phyloP scores from a whole-genome alignment of 2,113 vertebrate genomes.

The Chloropsis hardwickii region DNA sequence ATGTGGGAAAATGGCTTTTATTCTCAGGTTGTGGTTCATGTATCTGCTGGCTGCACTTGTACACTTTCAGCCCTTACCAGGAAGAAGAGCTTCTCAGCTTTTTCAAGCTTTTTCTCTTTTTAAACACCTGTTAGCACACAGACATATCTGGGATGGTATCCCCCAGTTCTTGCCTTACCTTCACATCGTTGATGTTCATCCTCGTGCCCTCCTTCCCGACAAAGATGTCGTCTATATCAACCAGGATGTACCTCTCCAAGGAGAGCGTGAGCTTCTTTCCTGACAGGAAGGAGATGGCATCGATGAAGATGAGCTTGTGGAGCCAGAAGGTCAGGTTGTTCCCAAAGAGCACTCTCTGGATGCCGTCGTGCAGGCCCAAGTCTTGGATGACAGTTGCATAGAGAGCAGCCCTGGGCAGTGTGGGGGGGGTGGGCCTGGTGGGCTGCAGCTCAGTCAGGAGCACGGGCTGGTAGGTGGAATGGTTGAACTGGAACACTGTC shows the following conservation, averaged over 20 bases:
- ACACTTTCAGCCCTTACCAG: not conserved
- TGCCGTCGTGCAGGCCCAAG: constrained; percentile 90
- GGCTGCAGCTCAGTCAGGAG: constrained; percentile 80
- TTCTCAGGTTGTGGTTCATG: not conserved
- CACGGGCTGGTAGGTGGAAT: constrained; percentile 92
- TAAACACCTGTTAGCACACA: fast-evolving
- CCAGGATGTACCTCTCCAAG: constrained; percentile 89
- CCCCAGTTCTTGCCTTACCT: constrained; percentile 77
- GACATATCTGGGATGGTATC: fast-evolving
- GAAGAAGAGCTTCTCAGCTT: not conserved
- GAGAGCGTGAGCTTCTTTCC: constrained; percentile 86
- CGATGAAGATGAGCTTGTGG: constrained; percentile 90
- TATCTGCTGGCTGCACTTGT: not conserved
- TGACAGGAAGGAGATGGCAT: constrained; percentile 89
- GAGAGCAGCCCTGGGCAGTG: constrained; percentile 67
- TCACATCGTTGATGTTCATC: constrained; percentile 93
- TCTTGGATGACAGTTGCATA: constrained; percentile 90
- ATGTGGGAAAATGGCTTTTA: not conserved
- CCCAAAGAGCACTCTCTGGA: constrained; percentile 92
- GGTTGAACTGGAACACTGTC: constrained; percentile 92
- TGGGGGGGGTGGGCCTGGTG: constrained; percentile 62
- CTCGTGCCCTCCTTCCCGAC: constrained; percentile 96
- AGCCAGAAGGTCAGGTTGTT: constrained; percentile 95
- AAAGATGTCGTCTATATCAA: constrained; percentile 96
- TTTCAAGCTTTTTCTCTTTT: not conserved